Evolutionary conservation across 2,797 vertebrate genomes (phyloP), one percentile per base, ranked within the genome.

Genomic region (Acrossocheilus wenchowensis): DNA sequence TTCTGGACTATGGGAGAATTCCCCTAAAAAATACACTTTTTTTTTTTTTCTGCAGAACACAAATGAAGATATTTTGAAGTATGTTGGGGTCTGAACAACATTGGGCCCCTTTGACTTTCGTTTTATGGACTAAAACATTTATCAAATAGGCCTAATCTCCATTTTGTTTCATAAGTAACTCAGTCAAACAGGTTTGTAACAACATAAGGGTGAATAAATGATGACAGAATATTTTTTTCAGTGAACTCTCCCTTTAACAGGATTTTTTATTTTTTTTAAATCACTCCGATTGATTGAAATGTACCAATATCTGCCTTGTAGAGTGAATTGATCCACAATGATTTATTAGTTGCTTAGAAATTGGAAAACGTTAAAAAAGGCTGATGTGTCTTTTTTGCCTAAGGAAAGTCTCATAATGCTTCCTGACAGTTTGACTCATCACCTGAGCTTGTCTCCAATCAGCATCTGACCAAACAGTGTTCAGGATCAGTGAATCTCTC

Each of bases 381-480:
- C 48, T 6, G 68, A 87, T 87, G 39, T 71, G 68, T 34, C 81
- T 88, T 89, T 41, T 83, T 86, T 36, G 57, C 54, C 6, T 64
- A 83, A 90, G 85, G 87, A 88, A 89, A 84, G 87, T 78, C 34
- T 74, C 78, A 52, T 78, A 84, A 79, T 85, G 80, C 21, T 52
- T 64, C 78, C 87, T 88, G 88, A 87, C 85, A 83, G 73, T 60
- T 84, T 75, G 83, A 88, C 88, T 84, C 71, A 77, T 83, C 74
- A 88, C 89, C 84, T 88, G 84, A 69, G 86, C 86, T 86, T 82
- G 43, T 85, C 79, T 89, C 50, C 34, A 66, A 80, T 80, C 69
- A 39, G 81, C 50, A 72, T 89, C 84, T 87, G 62, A 85, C 74
- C 88, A 89, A 89, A 84, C 86, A 81, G 79, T 73, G 80, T 84